These are phyloP conservation scores for Picathartes gymnocephalus DNA, from an alignment of 2,113 vertebrate species.

Conservation along the genomic window DNA sequence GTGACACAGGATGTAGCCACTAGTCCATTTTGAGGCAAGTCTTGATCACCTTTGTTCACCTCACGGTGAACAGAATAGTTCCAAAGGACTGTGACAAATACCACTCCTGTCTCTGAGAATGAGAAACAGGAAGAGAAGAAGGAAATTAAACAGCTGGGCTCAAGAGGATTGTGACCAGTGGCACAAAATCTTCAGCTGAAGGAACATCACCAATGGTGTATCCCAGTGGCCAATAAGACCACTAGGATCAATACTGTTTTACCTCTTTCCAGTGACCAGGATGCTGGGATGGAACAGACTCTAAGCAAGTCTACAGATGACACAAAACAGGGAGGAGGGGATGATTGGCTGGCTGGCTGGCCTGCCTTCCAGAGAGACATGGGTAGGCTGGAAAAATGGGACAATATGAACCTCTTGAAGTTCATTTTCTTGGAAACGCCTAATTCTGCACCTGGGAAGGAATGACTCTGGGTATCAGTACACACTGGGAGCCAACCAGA, in stretches of 20 bases:
- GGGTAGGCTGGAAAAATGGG: background rate
- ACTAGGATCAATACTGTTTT: background rate
- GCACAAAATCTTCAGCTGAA: background rate
- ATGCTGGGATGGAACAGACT: background rate
- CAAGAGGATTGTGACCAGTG: background rate
- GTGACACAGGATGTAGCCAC: background rate
- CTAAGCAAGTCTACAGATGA: background rate
- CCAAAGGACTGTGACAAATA: background rate
- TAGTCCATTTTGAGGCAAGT: background rate
- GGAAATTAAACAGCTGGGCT: background rate
- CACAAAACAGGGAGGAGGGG: background rate
- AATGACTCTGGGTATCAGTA: background rate
- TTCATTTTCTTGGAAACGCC: background rate
- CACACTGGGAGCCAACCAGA: fast-evolving
- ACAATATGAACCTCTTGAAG: background rate
- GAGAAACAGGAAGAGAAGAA: background rate
- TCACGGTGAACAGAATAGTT: background rate
- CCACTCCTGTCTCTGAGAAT: fast-evolving
- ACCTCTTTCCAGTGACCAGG: background rate
- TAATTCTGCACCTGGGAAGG: background rate
- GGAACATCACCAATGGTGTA: background rate
- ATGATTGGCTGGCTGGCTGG: background rate
- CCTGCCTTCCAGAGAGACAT: background rate
- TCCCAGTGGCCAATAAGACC: background rate
- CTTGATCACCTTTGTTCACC: background rate